Conservation (phyloP, 2,888 invertebrate species). For the Cotesia congregata region DNA sequence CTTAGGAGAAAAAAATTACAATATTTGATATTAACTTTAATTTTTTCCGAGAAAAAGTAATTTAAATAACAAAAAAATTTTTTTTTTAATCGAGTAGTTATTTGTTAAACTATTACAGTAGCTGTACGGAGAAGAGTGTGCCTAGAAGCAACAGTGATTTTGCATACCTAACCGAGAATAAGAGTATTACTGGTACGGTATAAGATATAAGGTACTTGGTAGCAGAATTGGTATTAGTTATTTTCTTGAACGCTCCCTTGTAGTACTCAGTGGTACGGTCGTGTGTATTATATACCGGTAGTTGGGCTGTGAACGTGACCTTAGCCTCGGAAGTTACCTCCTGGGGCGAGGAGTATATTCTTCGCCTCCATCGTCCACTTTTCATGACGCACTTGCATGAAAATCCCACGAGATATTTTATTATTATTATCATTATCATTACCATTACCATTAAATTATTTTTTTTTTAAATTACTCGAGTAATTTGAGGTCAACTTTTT, state of each 20-base stretch:
- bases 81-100: too few species aligned
- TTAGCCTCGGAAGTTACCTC: slow-evolving; percentile 50
- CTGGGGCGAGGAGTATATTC: slow-evolving; percentile 32
- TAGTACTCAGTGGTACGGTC: neutral
- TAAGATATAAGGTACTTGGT: neutral
- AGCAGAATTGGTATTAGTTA: neutral
- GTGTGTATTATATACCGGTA: slow-evolving; percentile 28
- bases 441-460: neutral
- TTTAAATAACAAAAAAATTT: too few species aligned
- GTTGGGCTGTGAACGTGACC: slow-evolving; percentile 52
- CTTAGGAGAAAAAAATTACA: too few species aligned
- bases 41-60: too few species aligned
- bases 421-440: slow-evolving; percentile 6
- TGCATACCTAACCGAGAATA: slow-evolving; percentile 37
- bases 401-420: slow-evolving; percentile 32
- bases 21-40: too few species aligned
- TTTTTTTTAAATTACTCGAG: neutral
- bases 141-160: slow-evolving; percentile 41
- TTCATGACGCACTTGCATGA: slow-evolving; percentile 32
- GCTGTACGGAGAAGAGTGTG: slow-evolving; percentile 8
- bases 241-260: slow-evolving; percentile 15
- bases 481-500: neutral
- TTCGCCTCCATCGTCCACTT: slow-evolving; percentile 25
- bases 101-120: slow-evolving; percentile 37
- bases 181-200: neutral